Percentiles rank a stretch among this genome's conserved stretches.
Evolutionary conservation across 2,888 invertebrate species (phyloP).

Genomic region (Nymphalis c-album): DNA sequence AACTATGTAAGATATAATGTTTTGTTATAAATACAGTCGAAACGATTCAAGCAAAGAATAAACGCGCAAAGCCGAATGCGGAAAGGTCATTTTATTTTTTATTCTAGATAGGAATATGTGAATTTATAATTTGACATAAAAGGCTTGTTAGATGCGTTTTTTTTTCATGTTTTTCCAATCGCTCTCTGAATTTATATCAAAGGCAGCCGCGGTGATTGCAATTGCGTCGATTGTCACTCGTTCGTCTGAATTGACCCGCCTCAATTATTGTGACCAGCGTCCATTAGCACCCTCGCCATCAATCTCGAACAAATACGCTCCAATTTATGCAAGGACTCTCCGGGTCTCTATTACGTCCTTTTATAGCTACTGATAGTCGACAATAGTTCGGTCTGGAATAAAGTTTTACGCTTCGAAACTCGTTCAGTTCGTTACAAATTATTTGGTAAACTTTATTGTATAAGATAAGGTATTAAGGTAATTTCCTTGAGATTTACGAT

Average conservation of each 20-base stretch:
- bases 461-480: too few relatives aligned
- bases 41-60: too few relatives aligned
- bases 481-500: too few relatives aligned
- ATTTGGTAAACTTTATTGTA: too few relatives aligned
- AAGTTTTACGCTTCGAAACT: not conserved
- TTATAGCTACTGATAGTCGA: slow-evolving; percentile 19
- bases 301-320: slow-evolving; percentile 29
- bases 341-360: slow-evolving; percentile 24
- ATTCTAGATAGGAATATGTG: too few relatives aligned
- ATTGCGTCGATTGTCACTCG: slow-evolving; percentile 34
- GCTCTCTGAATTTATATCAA: slow-evolving; percentile 17
- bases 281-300: slow-evolving; percentile 32
- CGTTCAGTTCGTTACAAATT: not conserved
- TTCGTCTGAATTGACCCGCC: slow-evolving; percentile 33
- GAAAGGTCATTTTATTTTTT: too few relatives aligned
- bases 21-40: too few relatives aligned
- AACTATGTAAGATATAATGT: too few relatives aligned
- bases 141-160: not conserved
- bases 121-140: too few relatives aligned
- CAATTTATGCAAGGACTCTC: slow-evolving; percentile 29
- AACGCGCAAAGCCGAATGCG: too few relatives aligned
- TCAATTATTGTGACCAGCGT: slow-evolving; percentile 35
- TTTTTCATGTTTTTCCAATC: not conserved
- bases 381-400: slow-evolving; percentile 6
- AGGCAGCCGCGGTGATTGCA: slow-evolving; percentile 19